Base-by-base conservation (phyloP, 2,113 vertebrate genomes). In the Thermophis baileyi region DNA sequence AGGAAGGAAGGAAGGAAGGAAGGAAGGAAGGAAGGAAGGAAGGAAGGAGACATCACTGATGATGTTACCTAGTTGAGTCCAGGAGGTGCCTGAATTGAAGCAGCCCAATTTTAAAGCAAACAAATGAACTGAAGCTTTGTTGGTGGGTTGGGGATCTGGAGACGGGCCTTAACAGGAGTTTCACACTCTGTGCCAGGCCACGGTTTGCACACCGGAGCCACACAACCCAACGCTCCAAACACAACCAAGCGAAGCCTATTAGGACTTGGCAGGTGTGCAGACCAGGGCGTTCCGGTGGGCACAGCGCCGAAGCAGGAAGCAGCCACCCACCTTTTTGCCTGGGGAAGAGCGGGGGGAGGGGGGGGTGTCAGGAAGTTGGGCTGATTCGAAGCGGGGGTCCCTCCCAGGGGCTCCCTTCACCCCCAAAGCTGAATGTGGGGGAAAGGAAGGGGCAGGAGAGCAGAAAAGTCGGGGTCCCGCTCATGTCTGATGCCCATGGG, bases 231-330 rank as follows among this genome's bases (percentile, higher is more conserved):
- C 27, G 4, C 11, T 4, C n/a, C 14, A 35, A 35, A 3, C n/a
- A 16, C n/a, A 20, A 20, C n/a, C 14, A 20, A 40, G 6, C 0
- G 4, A 20, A 40, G 6, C 14, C 11, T 0, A 4, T 1, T 4
- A 35, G n/a, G 63, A 2, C 63, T 6, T 74, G 63, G 63, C 5
- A 18, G 0, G 1, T 7, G n/a, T 2, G 69, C 5, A 0, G 40
- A 74, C 2, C 16, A 18, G 69, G 69, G n/a, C 2, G 0, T 16
- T 6, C 6, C 1, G 30, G n/a, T 7, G 69, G 69, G n/a, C 69
- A 35, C 6, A 40, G 63, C 2, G 2, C 63, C 14, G 1, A 18
- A 35, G 0, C 69, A 20, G n/a, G n/a, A 20, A 20, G n/a, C n/a
- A 74, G n/a, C n/a, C n/a, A 7, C n/a, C 14, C 14, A 6, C 14